Percentiles rank a stretch among this genome's conserved stretches.
Conservation (phyloP, 2,797 vertebrate genomes). For the Enteromius mattozi region DNA sequence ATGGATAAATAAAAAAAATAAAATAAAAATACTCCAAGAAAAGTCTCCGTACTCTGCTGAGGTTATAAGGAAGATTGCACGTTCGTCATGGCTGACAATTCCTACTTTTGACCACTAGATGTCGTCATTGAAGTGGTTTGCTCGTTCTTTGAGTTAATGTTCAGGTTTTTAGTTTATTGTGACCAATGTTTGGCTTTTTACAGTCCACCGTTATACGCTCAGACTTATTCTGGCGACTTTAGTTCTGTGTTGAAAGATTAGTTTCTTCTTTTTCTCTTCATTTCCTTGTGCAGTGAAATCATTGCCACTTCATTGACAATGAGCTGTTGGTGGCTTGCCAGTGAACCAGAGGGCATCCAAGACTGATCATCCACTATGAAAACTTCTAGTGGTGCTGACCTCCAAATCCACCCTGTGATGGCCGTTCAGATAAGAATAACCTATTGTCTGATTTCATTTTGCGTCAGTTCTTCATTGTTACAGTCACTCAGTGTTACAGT, state of each 20-base stretch:
- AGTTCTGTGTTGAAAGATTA: background rate
- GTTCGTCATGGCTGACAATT: background rate
- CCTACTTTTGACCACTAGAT: constrained; percentile 12
- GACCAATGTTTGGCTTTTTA: background rate
- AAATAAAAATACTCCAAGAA: background rate
- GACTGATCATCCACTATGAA: background rate
- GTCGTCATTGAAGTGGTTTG: constrained; percentile 19
- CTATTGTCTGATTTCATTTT: background rate
- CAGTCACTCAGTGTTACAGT: background rate
- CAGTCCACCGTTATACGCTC: background rate
- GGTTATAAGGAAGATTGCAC: background rate
- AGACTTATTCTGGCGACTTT: background rate
- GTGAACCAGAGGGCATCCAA: background rate
- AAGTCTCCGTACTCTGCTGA: background rate
- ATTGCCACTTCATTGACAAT: constrained; percentile 14
- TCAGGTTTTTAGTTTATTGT: background rate
- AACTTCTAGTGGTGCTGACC: background rate
- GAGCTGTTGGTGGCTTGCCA: constrained; percentile 21
- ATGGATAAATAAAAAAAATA: background rate
- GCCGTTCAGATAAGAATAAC: constrained; percentile 8
- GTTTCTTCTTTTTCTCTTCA: background rate
- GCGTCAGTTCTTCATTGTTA: background rate
- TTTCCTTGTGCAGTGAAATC: background rate
- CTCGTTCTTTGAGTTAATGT: background rate
- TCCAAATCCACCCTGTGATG: background rate